phyloP scores from a whole-genome alignment of 2,113 vertebrate genomes.

The Leptobrachium ailaonicum region DNA sequence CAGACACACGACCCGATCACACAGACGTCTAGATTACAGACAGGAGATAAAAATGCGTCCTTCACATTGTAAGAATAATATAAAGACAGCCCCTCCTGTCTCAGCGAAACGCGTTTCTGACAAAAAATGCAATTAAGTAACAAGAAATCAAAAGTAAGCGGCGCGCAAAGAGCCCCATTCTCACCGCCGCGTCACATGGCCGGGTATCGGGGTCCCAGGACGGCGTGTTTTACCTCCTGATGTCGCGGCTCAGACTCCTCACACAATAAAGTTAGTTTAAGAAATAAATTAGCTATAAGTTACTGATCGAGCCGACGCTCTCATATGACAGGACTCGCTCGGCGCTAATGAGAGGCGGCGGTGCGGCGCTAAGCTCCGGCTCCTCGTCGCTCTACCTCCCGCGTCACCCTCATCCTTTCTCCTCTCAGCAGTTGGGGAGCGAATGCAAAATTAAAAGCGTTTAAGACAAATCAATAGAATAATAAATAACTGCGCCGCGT shows the following conservation, averaged over 20 bases:
- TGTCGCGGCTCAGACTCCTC: slow-evolving; percentile 79
- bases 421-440: too few species aligned
- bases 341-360: slow-evolving; percentile 90
- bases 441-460: too few species aligned
- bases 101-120: slow-evolving; percentile 84
- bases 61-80: slow-evolving; percentile 86
- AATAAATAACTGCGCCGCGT: too few species aligned
- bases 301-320: slow-evolving; percentile 90
- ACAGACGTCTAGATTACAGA: slow-evolving; percentile 73
- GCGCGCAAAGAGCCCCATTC: too few species aligned
- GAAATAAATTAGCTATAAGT: slow-evolving; percentile 99
- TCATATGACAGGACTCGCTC: slow-evolving; percentile 72
- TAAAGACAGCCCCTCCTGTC: slow-evolving; percentile 82
- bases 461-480: too few species aligned
- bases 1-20: slow-evolving; percentile 78
- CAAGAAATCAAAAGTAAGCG: slow-evolving; percentile 54
- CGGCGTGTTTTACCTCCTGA: slow-evolving; percentile 66
- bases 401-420: too few species aligned
- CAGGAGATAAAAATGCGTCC: slow-evolving; percentile 65
- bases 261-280: slow-evolving; percentile 77
- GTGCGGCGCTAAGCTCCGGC: slow-evolving; percentile 39
- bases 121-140: slow-evolving; percentile 75
- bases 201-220: not conserved
- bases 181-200: not conserved
- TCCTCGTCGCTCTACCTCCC: not conserved